phyloP scores from a whole-genome alignment of 2,113 vertebrate species.

The Toxostoma redivivum region DNA sequence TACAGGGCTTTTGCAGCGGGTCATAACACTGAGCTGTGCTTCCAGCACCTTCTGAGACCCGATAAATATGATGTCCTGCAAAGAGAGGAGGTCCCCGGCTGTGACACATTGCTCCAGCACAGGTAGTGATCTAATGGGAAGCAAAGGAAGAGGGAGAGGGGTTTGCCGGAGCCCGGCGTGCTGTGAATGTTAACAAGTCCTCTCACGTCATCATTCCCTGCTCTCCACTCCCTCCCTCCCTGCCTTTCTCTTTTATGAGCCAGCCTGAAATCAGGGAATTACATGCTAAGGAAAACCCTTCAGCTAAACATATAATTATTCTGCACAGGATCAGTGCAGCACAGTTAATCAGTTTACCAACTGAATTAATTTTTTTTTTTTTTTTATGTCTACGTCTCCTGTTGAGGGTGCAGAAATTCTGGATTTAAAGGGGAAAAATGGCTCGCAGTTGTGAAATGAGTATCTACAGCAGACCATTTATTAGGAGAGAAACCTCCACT shows the following conservation, averaged over 20 bases:
- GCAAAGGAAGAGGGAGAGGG: constrained; percentile 31
- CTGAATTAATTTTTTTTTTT: constrained; percentile 61
- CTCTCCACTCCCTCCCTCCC: constrained; percentile 11
- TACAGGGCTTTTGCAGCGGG: neutral
- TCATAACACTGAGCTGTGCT: neutral
- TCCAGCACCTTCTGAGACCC: neutral
- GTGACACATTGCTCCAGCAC: constrained; percentile 26
- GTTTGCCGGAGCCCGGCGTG: constrained; percentile 58
- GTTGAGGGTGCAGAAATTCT: constrained; percentile 23
- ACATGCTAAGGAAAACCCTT: constrained; percentile 70
- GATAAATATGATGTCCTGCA: neutral
- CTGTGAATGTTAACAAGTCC: constrained; percentile 64
- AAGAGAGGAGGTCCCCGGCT: constrained; percentile 25
- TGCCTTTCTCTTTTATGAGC: constrained; percentile 60
- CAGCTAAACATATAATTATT: constrained; percentile 74
- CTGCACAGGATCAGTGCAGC: constrained; percentile 64
- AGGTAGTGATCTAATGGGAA: constrained; percentile 43
- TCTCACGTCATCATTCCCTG: constrained; percentile 53
- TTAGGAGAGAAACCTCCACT: neutral
- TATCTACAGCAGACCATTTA: neutral
- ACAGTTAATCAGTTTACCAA: constrained; percentile 67
- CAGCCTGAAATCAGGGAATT: constrained; percentile 74
- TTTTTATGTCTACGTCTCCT: neutral
- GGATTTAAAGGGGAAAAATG: neutral
- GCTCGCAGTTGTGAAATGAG: neutral